Base-by-base conservation (phyloP, 2,888 invertebrate species). In the Tribolium freemani region DNA sequence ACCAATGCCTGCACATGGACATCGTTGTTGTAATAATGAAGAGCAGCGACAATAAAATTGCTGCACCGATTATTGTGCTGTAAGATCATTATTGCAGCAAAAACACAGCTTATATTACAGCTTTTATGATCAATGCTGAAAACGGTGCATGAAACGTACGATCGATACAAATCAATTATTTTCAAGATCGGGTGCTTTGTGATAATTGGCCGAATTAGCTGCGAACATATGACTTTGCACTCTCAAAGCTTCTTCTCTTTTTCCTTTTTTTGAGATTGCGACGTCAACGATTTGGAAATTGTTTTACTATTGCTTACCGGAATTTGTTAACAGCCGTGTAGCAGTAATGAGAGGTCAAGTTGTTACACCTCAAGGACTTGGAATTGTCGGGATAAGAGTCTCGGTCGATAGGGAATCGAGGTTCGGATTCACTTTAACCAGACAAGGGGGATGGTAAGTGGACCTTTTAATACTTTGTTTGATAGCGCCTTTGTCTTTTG, bases 271-370 rank as follows among this genome's bases (percentile, higher is more conserved):
- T 72, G 72, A 72, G 69, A 63, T 63, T 72, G 69, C 60, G 63
- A 68, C 45, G 69, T 69, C 69, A 31, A 50, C 13, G 64, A 51
- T n/a, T 51, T 60, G 45, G 48, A n/a, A 50, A 61, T 5, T 9
- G 46, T 26, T 31, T 26, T 21, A 69, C 72, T 69, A 76, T 76
- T 78, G 76, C 81, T 83, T 78, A 83, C 80, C 73, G 77, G 73
- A 76, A 70, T 82, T 72, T 82, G 79, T 84, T 81, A 77, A 89
- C 92, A 99, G 99, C 90, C 96, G 98, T 87, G 98, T 97, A 83
- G 97, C 99, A 84, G 98, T 99, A 87, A 97, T 99, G 92, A 93
- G 99, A 84, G 99, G 99, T 80, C 95, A 96, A 88, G 98, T 99
- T 84, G 93, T 97, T 80, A 95, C 96, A 75, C 93, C 94, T 73